phyloP scores from a whole-genome alignment of 2,888 invertebrate species.

The Leptothorax acervorum region DNA sequence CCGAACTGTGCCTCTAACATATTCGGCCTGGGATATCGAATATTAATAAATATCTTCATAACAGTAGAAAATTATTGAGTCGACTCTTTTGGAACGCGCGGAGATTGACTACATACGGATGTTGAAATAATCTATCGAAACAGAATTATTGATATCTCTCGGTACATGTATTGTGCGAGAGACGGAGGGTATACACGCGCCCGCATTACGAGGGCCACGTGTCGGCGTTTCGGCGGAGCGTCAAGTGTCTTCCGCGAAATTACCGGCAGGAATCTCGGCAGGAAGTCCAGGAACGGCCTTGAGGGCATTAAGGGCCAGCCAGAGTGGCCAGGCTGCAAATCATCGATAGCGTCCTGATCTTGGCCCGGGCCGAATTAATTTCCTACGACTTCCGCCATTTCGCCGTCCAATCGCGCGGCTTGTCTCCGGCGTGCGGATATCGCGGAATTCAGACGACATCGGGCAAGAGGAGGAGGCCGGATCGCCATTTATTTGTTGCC shows the following conservation, averaged over 20 bases:
- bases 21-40: background rate
- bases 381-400: conserved; percentile 50
- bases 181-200: background rate
- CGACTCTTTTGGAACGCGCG: background rate
- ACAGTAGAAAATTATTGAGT: background rate
- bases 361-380: conserved; percentile 27
- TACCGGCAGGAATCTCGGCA: conserved; percentile 21
- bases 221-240: conserved; percentile 4
- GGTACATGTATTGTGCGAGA: background rate
- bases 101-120: background rate
- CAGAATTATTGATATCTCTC: background rate
- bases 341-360: conserved; percentile 30
- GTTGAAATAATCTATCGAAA: background rate
- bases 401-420: conserved; percentile 34
- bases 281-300: background rate
- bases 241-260: conserved; percentile 34
- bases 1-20: background rate
- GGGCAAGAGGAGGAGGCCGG: background rate
- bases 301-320: conserved; percentile 50
- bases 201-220: background rate
- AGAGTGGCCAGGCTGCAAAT: conserved; percentile 48
- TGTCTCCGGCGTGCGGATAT: conserved; percentile 46
- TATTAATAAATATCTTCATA: background rate
- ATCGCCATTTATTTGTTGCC: conserved; percentile 47
- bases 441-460: conserved; percentile 44